A percentile compares a stretch with the other conserved stretches of the same genome.
These are phyloP conservation scores for Gavia stellata DNA, from an alignment of 2,113 vertebrate species.

Conservation along the genomic window DNA sequence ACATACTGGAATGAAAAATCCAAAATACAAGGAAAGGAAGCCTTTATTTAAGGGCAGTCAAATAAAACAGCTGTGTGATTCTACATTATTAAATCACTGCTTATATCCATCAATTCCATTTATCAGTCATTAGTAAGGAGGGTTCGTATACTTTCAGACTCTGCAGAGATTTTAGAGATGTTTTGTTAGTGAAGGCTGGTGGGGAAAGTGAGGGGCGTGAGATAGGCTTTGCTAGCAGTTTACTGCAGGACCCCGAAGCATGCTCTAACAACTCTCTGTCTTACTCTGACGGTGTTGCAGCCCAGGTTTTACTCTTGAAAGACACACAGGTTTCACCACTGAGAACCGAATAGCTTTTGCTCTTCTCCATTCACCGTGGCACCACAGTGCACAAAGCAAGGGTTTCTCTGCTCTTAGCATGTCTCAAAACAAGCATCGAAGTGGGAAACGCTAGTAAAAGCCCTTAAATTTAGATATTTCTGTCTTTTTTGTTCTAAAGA, in stretches of 20 bases:
- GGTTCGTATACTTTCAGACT: neutral
- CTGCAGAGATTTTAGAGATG: neutral
- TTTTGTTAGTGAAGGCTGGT: neutral
- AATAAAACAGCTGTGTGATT: neutral
- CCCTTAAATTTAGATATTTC: neutral
- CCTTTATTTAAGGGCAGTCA: constrained; percentile 27
- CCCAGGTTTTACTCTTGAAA: neutral
- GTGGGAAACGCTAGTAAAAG: neutral
- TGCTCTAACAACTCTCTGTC: neutral
- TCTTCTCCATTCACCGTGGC: neutral
- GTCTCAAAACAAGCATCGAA: neutral
- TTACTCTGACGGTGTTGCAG: constrained; percentile 11
- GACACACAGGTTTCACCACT: neutral
- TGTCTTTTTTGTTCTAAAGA: neutral
- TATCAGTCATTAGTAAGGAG: neutral
- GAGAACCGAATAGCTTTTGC: neutral
- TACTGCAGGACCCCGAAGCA: constrained; percentile 7
- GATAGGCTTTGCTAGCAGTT: neutral
- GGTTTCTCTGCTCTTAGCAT: neutral
- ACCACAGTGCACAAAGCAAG: neutral
- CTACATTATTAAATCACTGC: neutral
- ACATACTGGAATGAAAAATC: neutral
- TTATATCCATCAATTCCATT: neutral
- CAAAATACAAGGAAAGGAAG: constrained; percentile 18
- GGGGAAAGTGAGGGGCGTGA: neutral